Percentiles rank a stretch among this genome's conserved stretches.
These are phyloP conservation scores for Tenthredo notha DNA, from an alignment of 2,888 invertebrate species.

Conservation along the genomic window DNA sequence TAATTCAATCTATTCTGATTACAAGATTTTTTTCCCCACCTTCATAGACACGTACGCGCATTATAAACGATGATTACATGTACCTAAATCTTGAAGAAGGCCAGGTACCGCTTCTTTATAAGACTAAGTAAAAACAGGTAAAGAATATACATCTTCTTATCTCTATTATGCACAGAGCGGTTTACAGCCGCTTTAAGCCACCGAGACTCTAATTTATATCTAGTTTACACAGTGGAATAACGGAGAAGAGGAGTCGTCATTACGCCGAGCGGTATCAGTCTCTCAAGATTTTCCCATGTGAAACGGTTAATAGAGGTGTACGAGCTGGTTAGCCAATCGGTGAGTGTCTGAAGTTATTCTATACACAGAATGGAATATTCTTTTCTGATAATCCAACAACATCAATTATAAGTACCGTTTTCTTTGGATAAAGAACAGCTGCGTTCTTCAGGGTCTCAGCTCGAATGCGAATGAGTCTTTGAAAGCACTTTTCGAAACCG, in stretches of 20 bases:
- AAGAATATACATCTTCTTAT: background rate
- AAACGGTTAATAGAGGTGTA: background rate
- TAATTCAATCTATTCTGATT: background rate
- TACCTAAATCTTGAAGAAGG: background rate
- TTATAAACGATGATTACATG: background rate
- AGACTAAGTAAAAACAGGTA: background rate
- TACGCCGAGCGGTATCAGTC: background rate
- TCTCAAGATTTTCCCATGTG: background rate
- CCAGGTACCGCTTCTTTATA: background rate
- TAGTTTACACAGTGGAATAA: constrained; percentile 27
- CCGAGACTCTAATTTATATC: background rate
- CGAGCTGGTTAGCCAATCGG: background rate
- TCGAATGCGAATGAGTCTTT: constrained; percentile 60
- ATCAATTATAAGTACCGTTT: constrained; percentile 54
- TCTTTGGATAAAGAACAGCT: constrained; percentile 58
- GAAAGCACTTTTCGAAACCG: constrained; percentile 63
- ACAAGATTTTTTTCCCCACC: background rate
- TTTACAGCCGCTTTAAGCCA: background rate
- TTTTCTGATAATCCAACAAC: background rate
- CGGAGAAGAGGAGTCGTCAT: background rate
- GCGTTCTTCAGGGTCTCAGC: constrained; percentile 60
- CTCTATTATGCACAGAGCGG: background rate
- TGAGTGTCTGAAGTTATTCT: background rate
- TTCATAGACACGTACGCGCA: background rate
- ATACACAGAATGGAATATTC: background rate